Evolutionary conservation across 2,797 vertebrate species (phyloP).

Genomic region (Percopsis omiscomaycus): DNA sequence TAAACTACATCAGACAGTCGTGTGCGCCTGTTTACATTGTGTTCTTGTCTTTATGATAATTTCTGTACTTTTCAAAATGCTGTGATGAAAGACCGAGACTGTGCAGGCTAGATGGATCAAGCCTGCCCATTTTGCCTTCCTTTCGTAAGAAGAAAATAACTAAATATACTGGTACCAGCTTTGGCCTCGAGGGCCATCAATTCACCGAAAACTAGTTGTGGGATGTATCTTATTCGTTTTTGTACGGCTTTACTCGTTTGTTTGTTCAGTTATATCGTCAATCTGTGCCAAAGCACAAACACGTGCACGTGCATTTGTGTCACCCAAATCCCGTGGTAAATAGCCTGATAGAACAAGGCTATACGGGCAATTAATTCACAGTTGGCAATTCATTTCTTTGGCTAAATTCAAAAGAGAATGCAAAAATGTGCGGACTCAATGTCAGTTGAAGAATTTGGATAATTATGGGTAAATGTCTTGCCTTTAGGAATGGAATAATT

Average conservation of each 20-base stretch:
- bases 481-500: not conserved
- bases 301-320: conserved; percentile 69
- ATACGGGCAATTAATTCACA: conserved; percentile 12
- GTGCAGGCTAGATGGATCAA: conserved; percentile 59
- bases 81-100: conserved; percentile 73
- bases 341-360: conserved; percentile 30
- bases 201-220: conserved; percentile 64
- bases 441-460: conserved; percentile 43
- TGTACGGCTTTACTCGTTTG: conserved; percentile 59
- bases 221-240: conserved; percentile 65
- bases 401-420: conserved; percentile 25
- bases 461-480: not conserved
- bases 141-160: conserved; percentile 56
- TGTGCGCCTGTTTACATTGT: conserved; percentile 71
- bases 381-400: conserved; percentile 39
- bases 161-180: conserved; percentile 64
- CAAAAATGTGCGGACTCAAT: conserved; percentile 53
- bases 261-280: conserved; percentile 60
- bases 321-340: conserved; percentile 67
- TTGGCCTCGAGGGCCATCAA: conserved; percentile 61
- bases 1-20: conserved; percentile 48
- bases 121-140: conserved; percentile 69
- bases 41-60: conserved; percentile 66
- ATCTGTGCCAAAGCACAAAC: conserved; percentile 80
- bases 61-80: conserved; percentile 71